These are phyloP conservation scores for Ibycter americanus DNA, from an alignment of 2,797 vertebrate genomes.

Conservation along the genomic window DNA sequence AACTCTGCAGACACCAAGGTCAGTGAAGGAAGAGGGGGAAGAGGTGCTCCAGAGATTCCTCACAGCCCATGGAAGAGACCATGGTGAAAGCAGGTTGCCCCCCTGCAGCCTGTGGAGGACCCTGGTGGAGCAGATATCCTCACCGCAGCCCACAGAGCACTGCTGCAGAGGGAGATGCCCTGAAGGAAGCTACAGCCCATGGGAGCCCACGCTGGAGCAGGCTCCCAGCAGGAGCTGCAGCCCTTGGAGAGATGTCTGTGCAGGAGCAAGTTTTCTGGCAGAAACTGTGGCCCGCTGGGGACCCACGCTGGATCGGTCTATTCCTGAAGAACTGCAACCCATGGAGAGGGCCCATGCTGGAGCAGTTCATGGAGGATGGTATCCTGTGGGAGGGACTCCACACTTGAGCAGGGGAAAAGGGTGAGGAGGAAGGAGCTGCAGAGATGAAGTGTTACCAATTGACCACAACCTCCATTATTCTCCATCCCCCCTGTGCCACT, in stretches of 20 bases:
- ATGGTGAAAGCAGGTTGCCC: neutral
- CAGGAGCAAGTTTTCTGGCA: neutral
- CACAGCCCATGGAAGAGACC: neutral
- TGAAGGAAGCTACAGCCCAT: neutral
- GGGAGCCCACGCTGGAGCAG: neutral
- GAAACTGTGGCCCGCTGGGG: neutral
- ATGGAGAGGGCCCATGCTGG: neutral
- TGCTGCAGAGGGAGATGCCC: neutral
- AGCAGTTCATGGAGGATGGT: neutral
- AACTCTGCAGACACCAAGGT: neutral
- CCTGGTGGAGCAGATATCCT: accelerated
- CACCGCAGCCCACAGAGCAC: neutral
- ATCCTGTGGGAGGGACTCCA: neutral
- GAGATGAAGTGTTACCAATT: neutral
- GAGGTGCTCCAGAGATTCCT: neutral
- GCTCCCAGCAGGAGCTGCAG: neutral
- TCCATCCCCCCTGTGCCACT: neutral
- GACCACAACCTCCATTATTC: neutral
- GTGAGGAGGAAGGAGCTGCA: neutral
- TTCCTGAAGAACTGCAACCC: neutral
- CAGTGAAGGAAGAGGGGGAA: neutral
- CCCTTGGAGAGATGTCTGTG: neutral
- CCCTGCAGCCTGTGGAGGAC: neutral
- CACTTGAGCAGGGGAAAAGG: neutral
- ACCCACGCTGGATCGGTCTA: neutral